phyloP scores from a whole-genome alignment of 2,797 vertebrate species.

The Microctenopoma steveboyesi region DNA sequence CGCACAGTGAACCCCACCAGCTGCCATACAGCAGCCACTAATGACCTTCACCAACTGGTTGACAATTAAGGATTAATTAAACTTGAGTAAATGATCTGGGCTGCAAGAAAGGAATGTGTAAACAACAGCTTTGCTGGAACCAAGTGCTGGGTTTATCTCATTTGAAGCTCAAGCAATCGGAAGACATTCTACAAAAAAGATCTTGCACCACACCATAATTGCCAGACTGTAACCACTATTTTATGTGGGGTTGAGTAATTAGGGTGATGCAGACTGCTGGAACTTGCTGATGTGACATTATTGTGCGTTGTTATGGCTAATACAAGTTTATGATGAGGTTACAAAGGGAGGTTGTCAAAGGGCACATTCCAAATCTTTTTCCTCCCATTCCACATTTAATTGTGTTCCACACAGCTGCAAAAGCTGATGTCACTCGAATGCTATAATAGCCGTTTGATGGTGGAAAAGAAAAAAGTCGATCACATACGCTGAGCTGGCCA shows the following conservation, averaged over 20 bases:
- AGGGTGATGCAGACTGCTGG: slow-evolving; percentile 48
- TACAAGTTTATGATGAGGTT: slow-evolving; percentile 66
- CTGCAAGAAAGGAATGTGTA: slow-evolving; percentile 59
- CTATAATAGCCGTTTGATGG: slow-evolving; percentile 69
- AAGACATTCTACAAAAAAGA: slow-evolving; percentile 48
- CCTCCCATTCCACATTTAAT: slow-evolving; percentile 67
- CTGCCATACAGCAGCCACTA: slow-evolving; percentile 56
- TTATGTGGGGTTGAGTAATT: slow-evolving; percentile 66
- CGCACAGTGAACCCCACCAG: slow-evolving; percentile 34
- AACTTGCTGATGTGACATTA: slow-evolving; percentile 72
- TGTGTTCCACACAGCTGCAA: slow-evolving; percentile 78
- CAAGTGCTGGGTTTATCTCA: slow-evolving; percentile 42
- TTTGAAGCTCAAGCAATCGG: slow-evolving; percentile 60
- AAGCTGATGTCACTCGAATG: slow-evolving; percentile 79
- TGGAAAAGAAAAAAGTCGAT: slow-evolving; percentile 49
- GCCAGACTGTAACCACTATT: slow-evolving; percentile 60
- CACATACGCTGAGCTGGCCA: slow-evolving; percentile 49
- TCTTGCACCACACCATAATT: slow-evolving; percentile 54
- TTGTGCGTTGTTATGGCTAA: slow-evolving; percentile 48
- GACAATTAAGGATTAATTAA: slow-evolving; percentile 73
- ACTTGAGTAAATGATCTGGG: slow-evolving; percentile 58
- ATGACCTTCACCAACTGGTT: slow-evolving; percentile 46
- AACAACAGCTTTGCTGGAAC: slow-evolving; percentile 52
- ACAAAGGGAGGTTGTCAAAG: slow-evolving; percentile 64
- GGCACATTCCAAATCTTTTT: slow-evolving; percentile 67